phyloP scores from a whole-genome alignment of 2,113 vertebrate genomes.

The Corydoras sp. region DNA sequence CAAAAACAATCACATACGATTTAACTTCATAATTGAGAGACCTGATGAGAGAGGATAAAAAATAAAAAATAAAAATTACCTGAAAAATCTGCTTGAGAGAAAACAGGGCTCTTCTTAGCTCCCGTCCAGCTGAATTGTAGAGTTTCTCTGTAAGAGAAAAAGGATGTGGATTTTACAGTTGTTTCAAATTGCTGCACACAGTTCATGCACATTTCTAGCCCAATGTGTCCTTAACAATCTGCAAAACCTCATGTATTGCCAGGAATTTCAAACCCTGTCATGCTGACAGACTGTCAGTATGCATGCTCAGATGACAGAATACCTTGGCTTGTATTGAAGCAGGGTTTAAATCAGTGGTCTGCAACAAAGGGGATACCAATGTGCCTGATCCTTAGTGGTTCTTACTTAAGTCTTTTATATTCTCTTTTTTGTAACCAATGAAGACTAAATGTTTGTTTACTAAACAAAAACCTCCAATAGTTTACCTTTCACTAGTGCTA shows the following conservation, averaged over 20 bases:
- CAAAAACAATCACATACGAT: too few species aligned
- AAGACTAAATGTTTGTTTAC: slow-evolving; percentile 8
- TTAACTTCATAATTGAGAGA: neutral
- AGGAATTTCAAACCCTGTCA: neutral
- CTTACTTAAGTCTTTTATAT: neutral
- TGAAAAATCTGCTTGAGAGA: slow-evolving; percentile 99
- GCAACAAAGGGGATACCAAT: neutral
- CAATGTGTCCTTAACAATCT: slow-evolving; percentile 1
- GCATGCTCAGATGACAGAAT: slow-evolving; percentile 7
- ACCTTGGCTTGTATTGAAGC: neutral
- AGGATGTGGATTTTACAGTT: slow-evolving; percentile 13
- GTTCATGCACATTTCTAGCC: slow-evolving; percentile 5
- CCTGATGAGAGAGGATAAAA: slow-evolving; percentile 4
- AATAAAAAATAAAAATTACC: slow-evolving; percentile 61
- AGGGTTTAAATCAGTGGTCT: slow-evolving; percentile 4
- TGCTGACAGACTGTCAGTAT: slow-evolving; percentile 12
- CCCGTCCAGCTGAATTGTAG: slow-evolving; percentile 88
- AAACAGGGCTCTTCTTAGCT: slow-evolving; percentile 92
- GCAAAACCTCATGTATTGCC: slow-evolving; percentile 14
- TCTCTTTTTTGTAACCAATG: slow-evolving; percentile 6
- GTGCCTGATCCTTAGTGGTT: neutral
- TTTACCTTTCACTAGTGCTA: neutral
- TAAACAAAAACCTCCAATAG: slow-evolving; percentile 10
- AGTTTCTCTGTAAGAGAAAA: slow-evolving; percentile 79
- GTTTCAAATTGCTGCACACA: slow-evolving; percentile 6